These are phyloP conservation scores for Galago senegalensis DNA, from an alignment of 2,797 vertebrate species.

Conservation along the genomic window DNA sequence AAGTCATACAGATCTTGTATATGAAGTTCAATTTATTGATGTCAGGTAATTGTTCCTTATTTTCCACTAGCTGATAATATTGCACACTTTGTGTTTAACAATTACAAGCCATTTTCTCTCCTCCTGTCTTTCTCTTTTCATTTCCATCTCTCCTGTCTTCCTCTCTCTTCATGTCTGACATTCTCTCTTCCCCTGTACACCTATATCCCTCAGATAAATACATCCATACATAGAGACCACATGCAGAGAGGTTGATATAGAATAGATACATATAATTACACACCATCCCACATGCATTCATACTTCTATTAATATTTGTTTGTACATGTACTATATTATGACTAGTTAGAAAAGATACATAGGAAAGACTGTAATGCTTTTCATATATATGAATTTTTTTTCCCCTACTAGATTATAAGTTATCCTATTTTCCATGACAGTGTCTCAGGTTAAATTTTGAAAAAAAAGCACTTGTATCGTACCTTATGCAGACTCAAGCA, in stretches of 20 bases:
- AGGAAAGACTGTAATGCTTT: neutral
- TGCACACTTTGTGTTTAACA: slow-evolving; percentile 1
- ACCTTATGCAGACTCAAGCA: neutral
- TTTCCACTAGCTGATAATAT: slow-evolving; percentile 46
- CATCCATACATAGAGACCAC: neutral
- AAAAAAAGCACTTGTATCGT: neutral
- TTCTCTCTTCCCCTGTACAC: neutral
- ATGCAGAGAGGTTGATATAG: neutral
- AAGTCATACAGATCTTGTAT: neutral
- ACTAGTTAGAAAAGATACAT: neutral
- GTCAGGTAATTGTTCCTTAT: neutral
- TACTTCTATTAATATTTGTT: neutral
- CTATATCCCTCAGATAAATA: neutral
- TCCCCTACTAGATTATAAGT: neutral
- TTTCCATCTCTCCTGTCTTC: neutral
- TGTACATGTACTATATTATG: neutral
- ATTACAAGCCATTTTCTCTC: neutral
- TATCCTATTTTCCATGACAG: neutral
- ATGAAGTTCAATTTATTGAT: neutral
- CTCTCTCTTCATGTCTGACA: neutral
- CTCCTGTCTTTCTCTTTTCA: neutral
- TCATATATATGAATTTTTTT: neutral
- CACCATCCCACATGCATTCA: neutral
- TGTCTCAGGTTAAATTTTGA: neutral
- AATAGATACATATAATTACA: neutral